These are phyloP conservation scores for Neoscelio sp. DNA, from an alignment of 2,888 invertebrate genomes.

Conservation along the genomic window DNA sequence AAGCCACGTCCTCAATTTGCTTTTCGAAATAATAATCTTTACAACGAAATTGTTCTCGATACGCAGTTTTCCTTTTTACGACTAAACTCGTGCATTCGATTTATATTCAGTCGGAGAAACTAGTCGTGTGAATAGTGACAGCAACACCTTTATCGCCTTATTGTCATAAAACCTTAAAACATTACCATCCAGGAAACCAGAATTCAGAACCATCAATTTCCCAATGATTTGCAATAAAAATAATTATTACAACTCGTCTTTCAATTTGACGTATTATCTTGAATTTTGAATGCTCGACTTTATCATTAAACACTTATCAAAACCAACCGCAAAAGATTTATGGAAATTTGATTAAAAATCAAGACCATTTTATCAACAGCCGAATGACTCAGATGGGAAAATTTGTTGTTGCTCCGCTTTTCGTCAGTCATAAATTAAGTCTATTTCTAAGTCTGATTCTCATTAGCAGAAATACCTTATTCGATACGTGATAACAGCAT, in stretches of 20 bases:
- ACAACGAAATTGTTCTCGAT: conserved; percentile 50
- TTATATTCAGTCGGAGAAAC: conserved; percentile 56
- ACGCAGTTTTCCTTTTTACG: conserved; percentile 61
- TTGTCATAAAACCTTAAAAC: conserved; percentile 32
- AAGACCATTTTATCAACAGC: too few species aligned
- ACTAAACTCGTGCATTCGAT: conserved; percentile 49
- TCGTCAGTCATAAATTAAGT: conserved; percentile 18
- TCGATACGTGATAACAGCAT: conserved; percentile 5
- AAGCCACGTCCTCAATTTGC: conserved; percentile 40
- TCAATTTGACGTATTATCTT: too few species aligned
- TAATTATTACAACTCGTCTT: conserved; percentile 20
- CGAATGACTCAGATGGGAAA: background rate
- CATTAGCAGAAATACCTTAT: conserved; percentile 6
- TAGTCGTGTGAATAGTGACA: conserved; percentile 52
- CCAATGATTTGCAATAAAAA: too few species aligned
- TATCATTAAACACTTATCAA: too few species aligned
- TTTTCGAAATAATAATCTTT: conserved; percentile 47
- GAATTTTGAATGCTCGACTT: too few species aligned
- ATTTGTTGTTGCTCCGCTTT: background rate
- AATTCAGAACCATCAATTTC: too few species aligned
- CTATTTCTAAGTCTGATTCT: too few species aligned
- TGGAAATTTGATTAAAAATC: too few species aligned
- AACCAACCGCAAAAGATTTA: too few species aligned
- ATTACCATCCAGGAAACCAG: background rate
- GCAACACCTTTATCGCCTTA: conserved; percentile 41